These are phyloP conservation scores for Bombycilla garrulus DNA, from an alignment of 2,113 vertebrate species.

Conservation along the genomic window DNA sequence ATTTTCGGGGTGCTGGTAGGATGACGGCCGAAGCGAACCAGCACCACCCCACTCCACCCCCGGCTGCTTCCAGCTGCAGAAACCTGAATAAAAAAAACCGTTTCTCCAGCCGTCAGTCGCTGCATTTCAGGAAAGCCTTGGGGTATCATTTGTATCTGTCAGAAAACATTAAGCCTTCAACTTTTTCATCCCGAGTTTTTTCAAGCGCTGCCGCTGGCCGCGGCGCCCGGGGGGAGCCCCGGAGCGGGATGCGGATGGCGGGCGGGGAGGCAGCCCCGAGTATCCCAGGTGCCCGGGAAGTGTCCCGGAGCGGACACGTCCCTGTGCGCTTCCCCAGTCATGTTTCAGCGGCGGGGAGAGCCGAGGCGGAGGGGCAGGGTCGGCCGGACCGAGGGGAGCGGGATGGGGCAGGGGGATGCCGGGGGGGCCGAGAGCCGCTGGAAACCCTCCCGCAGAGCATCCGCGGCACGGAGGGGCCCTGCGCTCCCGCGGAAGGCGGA, in stretches of 20 bases:
- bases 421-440: background rate
- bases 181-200: constrained; percentile 39
- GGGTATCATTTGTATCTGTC: constrained; percentile 71
- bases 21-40: background rate
- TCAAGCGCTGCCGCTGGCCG: background rate
- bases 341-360: background rate
- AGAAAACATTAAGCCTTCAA: constrained; percentile 59
- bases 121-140: constrained; percentile 57
- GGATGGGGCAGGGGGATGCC: background rate
- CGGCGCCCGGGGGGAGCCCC: background rate
- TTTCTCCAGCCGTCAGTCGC: constrained; percentile 33
- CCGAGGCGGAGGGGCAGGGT: background rate
- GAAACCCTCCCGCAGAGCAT: background rate
- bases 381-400: background rate
- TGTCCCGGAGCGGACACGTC: background rate
- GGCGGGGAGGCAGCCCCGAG: background rate
- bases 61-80: constrained; percentile 22
- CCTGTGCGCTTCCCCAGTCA: background rate
- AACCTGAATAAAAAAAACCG: background rate
- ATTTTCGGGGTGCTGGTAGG: background rate
- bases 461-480: background rate
- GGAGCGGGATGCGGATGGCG: background rate
- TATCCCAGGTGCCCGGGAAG: background rate
- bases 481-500: background rate
- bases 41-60: background rate